Base-by-base conservation (phyloP, 1,140 invertebrate species). In the Drosophila murphyi region DNA sequence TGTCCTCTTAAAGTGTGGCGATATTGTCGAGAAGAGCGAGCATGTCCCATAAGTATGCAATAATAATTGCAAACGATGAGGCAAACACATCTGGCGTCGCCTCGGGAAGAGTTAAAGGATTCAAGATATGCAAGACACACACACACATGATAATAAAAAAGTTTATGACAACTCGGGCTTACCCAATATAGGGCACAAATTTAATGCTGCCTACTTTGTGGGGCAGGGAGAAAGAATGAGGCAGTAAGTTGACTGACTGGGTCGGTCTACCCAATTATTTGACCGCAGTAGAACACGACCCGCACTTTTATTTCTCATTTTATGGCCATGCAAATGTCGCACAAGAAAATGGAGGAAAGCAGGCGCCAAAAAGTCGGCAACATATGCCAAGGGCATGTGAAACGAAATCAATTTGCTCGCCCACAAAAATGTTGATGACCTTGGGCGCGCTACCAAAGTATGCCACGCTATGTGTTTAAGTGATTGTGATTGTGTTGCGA, bases 271-370 rank as follows among this genome's bases (percentile, higher is more conserved):
- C 62, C 48, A 83, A 76, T 80, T 76, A 74, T 75, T 78, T 86
- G 78, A 78, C 78, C 71, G 63, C 70, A 78, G 60, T 61, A 43
- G 48, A 78, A 50, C 35, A 57, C 47, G 48, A 57, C 71, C 32
- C 60, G 59, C 51, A 75, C 64, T 82, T 88, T 88, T 87, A 88
- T 87, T 82, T 87, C 80, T 88, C 71, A 78, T 89, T 87, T 82
- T 80, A 89, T 72, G 80, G 76, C 65, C 80, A 89, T 88, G 80
- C 80, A 80, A 89, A 88, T 72, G 73, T 70, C 57, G 45, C 37
- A 69, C 52, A 69, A 55, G 62, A 47, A 31, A 59, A 20, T 10
- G 3, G 28, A 62, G 29, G 47, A 55, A 29, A 57, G 29, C 29
- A 20, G 78, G 64, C 78, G 72, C 72, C 82, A 81, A 80, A 85